These are phyloP conservation scores for Premnoplex brunnescens DNA, from an alignment of 2,797 vertebrate genomes.

Conservation along the genomic window DNA sequence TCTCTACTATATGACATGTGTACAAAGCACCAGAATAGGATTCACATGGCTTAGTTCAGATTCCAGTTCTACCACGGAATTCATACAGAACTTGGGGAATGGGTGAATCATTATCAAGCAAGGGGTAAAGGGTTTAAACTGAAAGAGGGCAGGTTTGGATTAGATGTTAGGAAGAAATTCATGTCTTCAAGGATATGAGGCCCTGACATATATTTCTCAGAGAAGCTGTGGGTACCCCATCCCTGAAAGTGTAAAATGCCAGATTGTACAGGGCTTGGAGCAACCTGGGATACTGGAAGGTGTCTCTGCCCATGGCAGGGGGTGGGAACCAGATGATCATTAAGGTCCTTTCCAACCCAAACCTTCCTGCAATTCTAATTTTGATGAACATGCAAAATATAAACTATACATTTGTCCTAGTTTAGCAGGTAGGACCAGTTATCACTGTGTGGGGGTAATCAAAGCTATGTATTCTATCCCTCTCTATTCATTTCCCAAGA, in stretches of 20 bases:
- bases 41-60: neutral
- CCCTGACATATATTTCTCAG: rapidly evolving
- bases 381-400: neutral
- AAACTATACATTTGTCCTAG: rapidly evolving
- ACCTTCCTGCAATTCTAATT: neutral
- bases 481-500: too few species aligned
- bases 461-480: too few species aligned
- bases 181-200: rapidly evolving
- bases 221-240: neutral
- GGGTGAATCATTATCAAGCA: rapidly evolving
- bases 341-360: neutral
- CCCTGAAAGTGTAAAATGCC: rapidly evolving
- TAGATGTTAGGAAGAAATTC: neutral
- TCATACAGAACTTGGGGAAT: neutral
- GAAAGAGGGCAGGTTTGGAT: rapidly evolving
- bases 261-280: rapidly evolving
- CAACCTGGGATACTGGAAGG: rapidly evolving
- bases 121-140: neutral
- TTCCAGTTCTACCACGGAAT: neutral
- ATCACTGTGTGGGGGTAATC: too few species aligned
- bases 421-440: too few species aligned
- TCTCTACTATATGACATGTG: neutral
- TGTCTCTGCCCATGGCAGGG: neutral
- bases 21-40: neutral
- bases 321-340: neutral